These are phyloP conservation scores for Cossypha polioptera DNA, from an alignment of 2,797 vertebrate genomes.

Conservation along the genomic window DNA sequence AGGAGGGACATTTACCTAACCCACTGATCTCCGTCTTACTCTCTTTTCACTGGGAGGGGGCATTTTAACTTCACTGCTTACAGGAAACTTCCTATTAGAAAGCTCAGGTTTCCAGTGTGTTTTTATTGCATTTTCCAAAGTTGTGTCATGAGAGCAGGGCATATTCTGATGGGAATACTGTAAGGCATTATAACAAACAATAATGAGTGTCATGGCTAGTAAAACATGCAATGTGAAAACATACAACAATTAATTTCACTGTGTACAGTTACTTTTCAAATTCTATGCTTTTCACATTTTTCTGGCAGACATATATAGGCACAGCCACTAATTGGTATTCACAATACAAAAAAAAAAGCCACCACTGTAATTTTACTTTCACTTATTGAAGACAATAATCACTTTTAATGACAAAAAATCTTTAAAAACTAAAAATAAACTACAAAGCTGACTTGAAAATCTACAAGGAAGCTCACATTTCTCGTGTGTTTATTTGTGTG, in stretches of 20 bases:
- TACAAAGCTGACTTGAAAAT: background rate
- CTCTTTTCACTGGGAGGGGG: constrained; percentile 16
- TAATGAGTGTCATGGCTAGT: constrained; percentile 51
- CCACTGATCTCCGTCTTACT: background rate
- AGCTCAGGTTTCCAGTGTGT: constrained; percentile 38
- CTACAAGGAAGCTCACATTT: background rate
- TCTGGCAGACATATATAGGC: constrained; percentile 42
- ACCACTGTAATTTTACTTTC: constrained; percentile 17
- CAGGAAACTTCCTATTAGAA: constrained; percentile 66
- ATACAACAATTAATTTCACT: constrained; percentile 39
- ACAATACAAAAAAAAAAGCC: constrained; percentile 38
- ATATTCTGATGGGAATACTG: constrained; percentile 30
- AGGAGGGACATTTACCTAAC: background rate
- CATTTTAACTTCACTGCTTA: constrained; percentile 57
- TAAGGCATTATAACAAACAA: constrained; percentile 68
- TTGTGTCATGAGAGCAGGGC: constrained; percentile 38
- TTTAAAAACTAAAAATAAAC: background rate
- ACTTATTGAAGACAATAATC: constrained; percentile 7
- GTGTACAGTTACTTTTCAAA: constrained; percentile 68
- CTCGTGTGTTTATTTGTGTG: background rate
- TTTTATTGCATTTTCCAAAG: constrained; percentile 70
- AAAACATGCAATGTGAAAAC: constrained; percentile 60
- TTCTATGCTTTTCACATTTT: constrained; percentile 56
- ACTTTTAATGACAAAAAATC: constrained; percentile 6
- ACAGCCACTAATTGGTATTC: constrained; percentile 56